Percentiles rank a stretch among this genome's conserved stretches.
Evolutionary conservation across 2,113 vertebrate species (phyloP).

Genomic region (Castor canadensis): DNA sequence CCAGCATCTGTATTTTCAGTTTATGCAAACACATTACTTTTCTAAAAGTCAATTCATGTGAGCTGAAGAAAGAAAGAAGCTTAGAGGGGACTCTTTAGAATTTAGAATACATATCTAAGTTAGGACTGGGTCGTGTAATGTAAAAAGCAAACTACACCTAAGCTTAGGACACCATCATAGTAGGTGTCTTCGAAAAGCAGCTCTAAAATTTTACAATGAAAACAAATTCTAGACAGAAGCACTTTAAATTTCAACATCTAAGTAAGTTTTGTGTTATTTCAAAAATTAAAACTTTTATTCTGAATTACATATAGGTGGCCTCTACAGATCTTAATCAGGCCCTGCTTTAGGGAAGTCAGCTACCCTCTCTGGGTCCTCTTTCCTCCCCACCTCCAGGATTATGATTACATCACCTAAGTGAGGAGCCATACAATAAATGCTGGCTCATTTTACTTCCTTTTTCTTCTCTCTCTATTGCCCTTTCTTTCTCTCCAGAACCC

Average conservation of each 20-base stretch:
- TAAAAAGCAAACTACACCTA: neutral
- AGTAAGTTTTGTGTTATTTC: neutral
- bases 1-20: too few relatives aligned
- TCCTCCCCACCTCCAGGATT: neutral
- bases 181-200: neutral
- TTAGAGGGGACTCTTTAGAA: too few relatives aligned
- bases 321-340: neutral
- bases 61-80: too few relatives aligned
- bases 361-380: neutral
- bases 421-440: conserved; percentile 89
- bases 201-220: neutral
- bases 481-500: conserved; percentile 84
- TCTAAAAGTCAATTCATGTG: too few relatives aligned
- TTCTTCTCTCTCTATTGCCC: conserved; percentile 63
- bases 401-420: conserved; percentile 56
- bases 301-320: neutral
- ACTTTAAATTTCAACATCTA: neutral
- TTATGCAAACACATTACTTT: too few relatives aligned
- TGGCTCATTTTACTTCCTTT: conserved; percentile 79
- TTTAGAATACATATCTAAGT: neutral
- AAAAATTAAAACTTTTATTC: neutral
- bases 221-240: neutral
- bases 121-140: neutral
- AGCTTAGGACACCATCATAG: neutral
- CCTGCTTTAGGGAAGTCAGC: neutral